A percentile compares a stretch with the other conserved stretches of the same genome.
Conservation (phyloP, 2,113 vertebrate genomes). For the Peromyscus californicus region DNA sequence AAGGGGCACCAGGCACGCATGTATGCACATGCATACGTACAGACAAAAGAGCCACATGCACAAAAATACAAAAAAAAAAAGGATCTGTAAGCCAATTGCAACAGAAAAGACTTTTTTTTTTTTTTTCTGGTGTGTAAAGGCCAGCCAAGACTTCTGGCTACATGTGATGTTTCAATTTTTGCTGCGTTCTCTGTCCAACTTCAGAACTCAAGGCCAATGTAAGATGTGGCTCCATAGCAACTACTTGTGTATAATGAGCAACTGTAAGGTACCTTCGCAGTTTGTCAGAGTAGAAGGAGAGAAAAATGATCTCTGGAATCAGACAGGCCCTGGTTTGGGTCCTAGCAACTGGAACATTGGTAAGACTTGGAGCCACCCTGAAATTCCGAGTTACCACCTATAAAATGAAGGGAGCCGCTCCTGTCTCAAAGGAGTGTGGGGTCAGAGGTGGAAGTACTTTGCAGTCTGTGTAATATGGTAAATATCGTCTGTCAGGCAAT, state of each 20-base stretch:
- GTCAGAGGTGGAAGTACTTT: neutral
- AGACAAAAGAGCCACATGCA: neutral
- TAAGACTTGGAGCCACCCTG: neutral
- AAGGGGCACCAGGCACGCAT: neutral
- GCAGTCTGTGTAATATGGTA: neutral
- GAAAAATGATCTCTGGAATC: neutral
- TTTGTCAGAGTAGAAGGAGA: neutral
- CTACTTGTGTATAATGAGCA: neutral
- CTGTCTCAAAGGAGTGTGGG: neutral
- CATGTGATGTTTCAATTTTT: neutral
- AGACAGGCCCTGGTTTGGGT: neutral
- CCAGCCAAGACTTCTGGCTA: neutral
- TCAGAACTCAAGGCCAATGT: conserved; percentile 18
- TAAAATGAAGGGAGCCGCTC: neutral
- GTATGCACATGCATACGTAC: neutral
- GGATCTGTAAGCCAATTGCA: neutral
- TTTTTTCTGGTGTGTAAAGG: neutral
- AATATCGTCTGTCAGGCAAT: conserved; percentile 14
- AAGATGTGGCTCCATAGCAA: neutral
- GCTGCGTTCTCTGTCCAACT: neutral
- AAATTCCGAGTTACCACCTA: neutral
- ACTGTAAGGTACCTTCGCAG: conserved; percentile 13
- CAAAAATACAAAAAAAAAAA: neutral
- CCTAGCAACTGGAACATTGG: neutral
- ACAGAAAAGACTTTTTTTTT: neutral